Conservation (phyloP, 2,888 invertebrate species). For the Sphinx pinastri region DNA sequence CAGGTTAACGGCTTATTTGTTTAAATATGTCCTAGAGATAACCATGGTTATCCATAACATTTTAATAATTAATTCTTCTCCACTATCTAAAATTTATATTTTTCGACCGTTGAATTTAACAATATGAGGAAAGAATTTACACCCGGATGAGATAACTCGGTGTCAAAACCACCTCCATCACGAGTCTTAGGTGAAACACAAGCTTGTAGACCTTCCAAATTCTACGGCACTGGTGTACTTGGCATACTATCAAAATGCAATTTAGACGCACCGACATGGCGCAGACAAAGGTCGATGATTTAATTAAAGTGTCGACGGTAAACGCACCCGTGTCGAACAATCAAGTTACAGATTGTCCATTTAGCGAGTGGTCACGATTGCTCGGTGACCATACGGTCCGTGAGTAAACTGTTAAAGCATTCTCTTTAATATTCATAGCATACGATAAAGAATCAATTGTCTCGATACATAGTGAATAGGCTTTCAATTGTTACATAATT, state of each 20-base stretch:
- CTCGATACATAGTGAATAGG: not conserved
- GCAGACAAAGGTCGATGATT: constrained; percentile 19
- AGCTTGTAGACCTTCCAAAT: too few relatives aligned
- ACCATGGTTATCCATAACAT: too few relatives aligned
- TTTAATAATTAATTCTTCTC: too few relatives aligned
- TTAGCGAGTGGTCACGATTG: constrained; percentile 5
- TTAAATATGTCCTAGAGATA: too few relatives aligned
- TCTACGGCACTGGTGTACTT: too few relatives aligned
- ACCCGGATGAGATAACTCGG: too few relatives aligned
- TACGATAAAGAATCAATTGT: constrained; percentile 10
- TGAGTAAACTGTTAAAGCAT: constrained; percentile 14
- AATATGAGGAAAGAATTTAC: too few relatives aligned
- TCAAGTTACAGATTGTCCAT: constrained; percentile 15
- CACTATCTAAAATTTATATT: too few relatives aligned
- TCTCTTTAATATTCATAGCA: constrained; percentile 9
- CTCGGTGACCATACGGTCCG: constrained; percentile 5
- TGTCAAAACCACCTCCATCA: too few relatives aligned
- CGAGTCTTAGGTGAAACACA: too few relatives aligned
- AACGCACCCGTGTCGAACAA: constrained; percentile 17
- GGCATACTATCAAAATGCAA: not conserved
- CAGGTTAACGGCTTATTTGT: too few relatives aligned
- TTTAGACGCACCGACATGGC: not conserved
- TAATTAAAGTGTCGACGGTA: constrained; percentile 18
- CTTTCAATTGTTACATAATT: not conserved
- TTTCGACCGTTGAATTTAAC: too few relatives aligned